Conservation (phyloP, 2,113 vertebrate genomes). For the Eubucco bourcierii region DNA sequence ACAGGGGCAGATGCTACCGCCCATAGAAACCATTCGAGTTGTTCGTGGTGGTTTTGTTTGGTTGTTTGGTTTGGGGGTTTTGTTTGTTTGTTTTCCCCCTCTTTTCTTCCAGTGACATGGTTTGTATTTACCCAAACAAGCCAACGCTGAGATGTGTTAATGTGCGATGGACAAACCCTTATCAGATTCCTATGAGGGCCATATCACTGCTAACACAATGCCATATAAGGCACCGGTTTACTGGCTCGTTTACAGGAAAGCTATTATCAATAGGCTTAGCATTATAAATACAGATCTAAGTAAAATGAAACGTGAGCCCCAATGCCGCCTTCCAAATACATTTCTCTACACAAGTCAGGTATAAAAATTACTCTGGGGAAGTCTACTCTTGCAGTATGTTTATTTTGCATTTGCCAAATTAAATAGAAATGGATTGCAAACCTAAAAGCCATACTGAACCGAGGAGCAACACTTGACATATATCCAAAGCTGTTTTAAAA, state of each 20-base stretch:
- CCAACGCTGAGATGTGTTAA: constrained; percentile 46
- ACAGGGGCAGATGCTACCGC: neutral
- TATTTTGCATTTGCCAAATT: constrained; percentile 64
- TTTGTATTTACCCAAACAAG: neutral
- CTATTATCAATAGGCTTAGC: constrained; percentile 64
- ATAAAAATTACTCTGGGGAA: constrained; percentile 54
- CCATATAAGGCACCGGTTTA: constrained; percentile 56
- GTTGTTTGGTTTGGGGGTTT: neutral
- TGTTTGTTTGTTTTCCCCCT: neutral
- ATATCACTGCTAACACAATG: constrained; percentile 59
- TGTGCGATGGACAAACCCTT: constrained; percentile 46
- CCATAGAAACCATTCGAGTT: neutral
- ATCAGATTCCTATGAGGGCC: constrained; percentile 61
- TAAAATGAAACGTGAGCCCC: constrained; percentile 53
- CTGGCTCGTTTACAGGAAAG: constrained; percentile 45
- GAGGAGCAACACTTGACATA: constrained; percentile 25
- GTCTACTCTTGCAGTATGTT: constrained; percentile 45
- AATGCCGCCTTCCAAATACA: constrained; percentile 29
- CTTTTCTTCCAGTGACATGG: neutral
- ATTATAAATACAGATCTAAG: constrained; percentile 65
- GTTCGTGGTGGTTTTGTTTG: neutral
- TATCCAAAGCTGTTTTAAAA: constrained; percentile 50
- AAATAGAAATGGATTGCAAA: constrained; percentile 57
- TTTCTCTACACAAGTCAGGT: constrained; percentile 39
- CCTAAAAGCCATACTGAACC: constrained; percentile 12